These are phyloP conservation scores for Exephanes ischioxanthus DNA, from an alignment of 2,888 invertebrate genomes.

Conservation along the genomic window DNA sequence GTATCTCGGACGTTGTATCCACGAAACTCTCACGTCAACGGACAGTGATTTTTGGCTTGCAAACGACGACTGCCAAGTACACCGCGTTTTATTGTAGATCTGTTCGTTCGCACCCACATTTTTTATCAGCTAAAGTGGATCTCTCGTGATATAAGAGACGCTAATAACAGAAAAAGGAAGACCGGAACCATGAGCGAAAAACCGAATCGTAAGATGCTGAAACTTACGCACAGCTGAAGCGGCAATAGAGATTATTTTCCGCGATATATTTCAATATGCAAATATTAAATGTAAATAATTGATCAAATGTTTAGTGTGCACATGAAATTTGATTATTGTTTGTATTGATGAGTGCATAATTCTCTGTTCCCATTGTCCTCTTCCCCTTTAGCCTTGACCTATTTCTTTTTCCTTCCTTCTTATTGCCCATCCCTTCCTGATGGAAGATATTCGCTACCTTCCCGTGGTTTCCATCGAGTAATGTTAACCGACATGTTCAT, in stretches of 20 bases:
- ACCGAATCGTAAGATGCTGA: conserved; percentile 29
- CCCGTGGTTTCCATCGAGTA: conserved; percentile 43
- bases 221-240: conserved; percentile 37
- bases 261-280: neutral
- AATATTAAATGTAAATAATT: neutral
- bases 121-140: conserved; percentile 39
- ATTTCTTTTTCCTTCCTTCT: conserved; percentile 1
- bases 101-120: conserved; percentile 37
- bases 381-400: neutral
- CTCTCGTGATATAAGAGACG: conserved; percentile 36
- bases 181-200: neutral
- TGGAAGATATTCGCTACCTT: conserved; percentile 38
- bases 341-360: neutral
- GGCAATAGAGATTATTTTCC: neutral
- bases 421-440: conserved; percentile 18
- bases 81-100: conserved; percentile 29
- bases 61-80: conserved; percentile 17
- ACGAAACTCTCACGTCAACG: conserved; percentile 12
- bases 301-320: neutral
- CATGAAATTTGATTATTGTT: neutral
- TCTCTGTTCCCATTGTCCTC: neutral
- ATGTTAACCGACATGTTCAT: conserved; percentile 7
- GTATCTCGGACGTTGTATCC: conserved; percentile 23
- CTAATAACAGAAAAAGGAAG: neutral
- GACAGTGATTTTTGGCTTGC: conserved; percentile 25